Evolutionary conservation across 2,113 vertebrate species (phyloP).

Genomic region (Tympanuchus pallidicinctus): DNA sequence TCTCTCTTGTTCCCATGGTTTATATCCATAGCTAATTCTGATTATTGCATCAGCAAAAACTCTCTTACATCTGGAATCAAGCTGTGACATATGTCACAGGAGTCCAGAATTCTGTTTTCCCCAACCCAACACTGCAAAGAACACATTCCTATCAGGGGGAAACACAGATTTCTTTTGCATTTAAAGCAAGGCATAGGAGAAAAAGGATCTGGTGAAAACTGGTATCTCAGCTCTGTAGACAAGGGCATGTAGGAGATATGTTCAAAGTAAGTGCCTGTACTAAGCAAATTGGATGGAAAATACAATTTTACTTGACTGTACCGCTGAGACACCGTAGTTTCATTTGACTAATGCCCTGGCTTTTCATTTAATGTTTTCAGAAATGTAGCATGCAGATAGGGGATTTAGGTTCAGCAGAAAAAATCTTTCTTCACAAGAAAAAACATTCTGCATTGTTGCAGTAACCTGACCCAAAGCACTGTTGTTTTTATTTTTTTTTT

Average conservation of each 20-base stretch:
- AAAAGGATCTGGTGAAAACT: background rate
- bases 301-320: background rate
- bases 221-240: background rate
- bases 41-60: background rate
- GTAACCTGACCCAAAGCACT: background rate
- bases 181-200: background rate
- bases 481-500: background rate
- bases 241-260: fast-evolving
- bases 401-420: background rate
- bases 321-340: background rate
- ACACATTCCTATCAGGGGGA: background rate
- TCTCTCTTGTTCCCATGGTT: background rate
- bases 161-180: background rate
- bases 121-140: background rate
- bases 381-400: background rate
- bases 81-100: background rate
- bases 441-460: background rate
- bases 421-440: background rate
- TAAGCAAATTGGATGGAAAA: background rate
- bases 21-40: background rate
- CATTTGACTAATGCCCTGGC: background rate
- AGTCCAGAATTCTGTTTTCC: background rate
- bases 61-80: background rate
- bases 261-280: background rate
- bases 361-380: background rate